Conservation (phyloP, 2,888 invertebrate species). For the Prosopocoilus inquinatus region DNA sequence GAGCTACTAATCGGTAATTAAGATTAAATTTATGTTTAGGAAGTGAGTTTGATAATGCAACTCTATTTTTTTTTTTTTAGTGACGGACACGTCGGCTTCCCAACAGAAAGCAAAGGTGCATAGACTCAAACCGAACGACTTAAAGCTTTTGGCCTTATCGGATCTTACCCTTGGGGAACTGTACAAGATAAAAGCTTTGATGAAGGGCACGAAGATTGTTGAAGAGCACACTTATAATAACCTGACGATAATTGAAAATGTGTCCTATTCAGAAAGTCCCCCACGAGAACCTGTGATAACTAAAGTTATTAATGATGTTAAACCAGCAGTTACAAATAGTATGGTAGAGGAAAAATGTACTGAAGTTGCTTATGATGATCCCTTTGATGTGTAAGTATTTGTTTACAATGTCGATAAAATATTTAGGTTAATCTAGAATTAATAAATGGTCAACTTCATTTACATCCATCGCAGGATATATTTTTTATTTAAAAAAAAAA, state of each 20-base stretch:
- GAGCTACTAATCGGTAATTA: constrained; percentile 36
- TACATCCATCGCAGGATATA: too few species aligned
- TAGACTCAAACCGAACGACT: constrained; percentile 64
- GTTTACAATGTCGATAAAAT: too few species aligned
- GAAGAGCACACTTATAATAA: constrained; percentile 45
- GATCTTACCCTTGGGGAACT: constrained; percentile 58
- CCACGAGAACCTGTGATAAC: constrained; percentile 2
- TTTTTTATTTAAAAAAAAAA: too few species aligned
- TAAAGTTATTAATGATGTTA: background rate
- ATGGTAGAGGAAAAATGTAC: background rate
- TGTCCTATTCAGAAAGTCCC: constrained; percentile 7
- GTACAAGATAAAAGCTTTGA: constrained; percentile 54
- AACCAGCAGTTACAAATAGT: background rate
- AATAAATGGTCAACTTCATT: too few species aligned
- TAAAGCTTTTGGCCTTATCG: constrained; percentile 62
- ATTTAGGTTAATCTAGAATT: too few species aligned
- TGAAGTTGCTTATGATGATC: background rate
- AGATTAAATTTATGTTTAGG: background rate
- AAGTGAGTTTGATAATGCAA: background rate
- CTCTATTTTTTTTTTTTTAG: constrained; percentile 49
- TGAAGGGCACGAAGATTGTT: constrained; percentile 26
- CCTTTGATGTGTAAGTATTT: background rate
- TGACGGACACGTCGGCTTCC: constrained; percentile 61
- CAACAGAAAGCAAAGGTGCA: constrained; percentile 68
- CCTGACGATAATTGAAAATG: constrained; percentile 31